Base-by-base conservation (phyloP, 2,797 vertebrate species). In the Semaprochilodus insignis region DNA sequence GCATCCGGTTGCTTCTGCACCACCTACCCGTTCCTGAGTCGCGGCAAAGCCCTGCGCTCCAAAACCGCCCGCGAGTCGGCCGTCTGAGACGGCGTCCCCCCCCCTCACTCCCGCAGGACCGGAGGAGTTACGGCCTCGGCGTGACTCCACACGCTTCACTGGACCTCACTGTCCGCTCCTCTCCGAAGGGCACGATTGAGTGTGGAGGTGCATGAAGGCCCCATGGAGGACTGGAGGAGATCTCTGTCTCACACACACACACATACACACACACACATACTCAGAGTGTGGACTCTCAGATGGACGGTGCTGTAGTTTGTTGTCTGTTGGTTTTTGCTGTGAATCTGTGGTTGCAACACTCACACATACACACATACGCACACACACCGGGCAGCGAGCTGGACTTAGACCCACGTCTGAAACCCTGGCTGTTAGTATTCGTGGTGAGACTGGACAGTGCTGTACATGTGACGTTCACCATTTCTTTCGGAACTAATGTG, bases 1-100 rank as follows among this genome's bases (percentile, higher is more conserved):
- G 95, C 96, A 0, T 91, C 95, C 0, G 95, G 95, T 55, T 97
- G 95, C 85, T 93, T 98, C 31, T 96, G 94, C 34, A 96, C 95
- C 77, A 93, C 94, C 78, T 95, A 95, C 36, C 95, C 94, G 0
- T 96, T 96, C 88, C 88, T 96, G 82, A 95, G 91, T 88, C 92
- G 91, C 78, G 92, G 93, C 52, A 94, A 95, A 86, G 91, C 92
- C 1, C 94, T 92, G 74, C 93, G 92, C 62, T 94, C 96, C 81
- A 97, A 97, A 89, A 94, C 94, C 7, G 91, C 93, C 23, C 78
- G 85, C 31, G 85, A 78, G 31, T 89, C 86, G 1, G 85, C 83
- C 0, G 85, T 89, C 77, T 89, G 85, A 95, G 31, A 48, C 6
- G 10, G 44, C 40, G 40, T 10, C 40, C 40, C 2, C 40, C 5